Evolutionary conservation across 2,113 vertebrate genomes (phyloP).

Genomic region (Anarhynchus alexandrinus): DNA sequence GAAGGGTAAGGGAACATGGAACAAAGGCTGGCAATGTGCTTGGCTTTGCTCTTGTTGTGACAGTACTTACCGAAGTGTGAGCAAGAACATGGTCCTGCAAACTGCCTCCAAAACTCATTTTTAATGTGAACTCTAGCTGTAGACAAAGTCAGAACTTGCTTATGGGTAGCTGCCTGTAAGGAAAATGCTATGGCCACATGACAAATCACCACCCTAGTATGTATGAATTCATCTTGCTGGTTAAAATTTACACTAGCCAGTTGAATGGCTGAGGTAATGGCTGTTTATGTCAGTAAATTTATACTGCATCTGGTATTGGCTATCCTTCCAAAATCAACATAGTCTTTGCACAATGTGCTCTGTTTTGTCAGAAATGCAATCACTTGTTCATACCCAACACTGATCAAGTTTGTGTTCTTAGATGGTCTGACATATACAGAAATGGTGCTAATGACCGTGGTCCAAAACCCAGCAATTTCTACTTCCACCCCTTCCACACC

Average conservation of each 20-base stretch:
- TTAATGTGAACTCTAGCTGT: background rate
- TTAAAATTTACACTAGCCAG: background rate
- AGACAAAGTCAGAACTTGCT: background rate
- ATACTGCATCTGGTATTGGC: background rate
- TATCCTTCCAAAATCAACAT: background rate
- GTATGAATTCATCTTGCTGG: background rate
- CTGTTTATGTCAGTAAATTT: background rate
- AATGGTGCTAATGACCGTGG: background rate
- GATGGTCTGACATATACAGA: background rate
- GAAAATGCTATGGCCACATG: background rate
- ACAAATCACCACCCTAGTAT: background rate
- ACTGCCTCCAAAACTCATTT: background rate
- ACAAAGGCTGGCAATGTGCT: background rate
- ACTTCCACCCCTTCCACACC: background rate
- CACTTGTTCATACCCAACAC: accelerated
- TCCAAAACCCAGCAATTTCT: background rate
- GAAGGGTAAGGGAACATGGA: background rate
- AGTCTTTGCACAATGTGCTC: background rate
- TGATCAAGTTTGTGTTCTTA: background rate
- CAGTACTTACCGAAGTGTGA: background rate
- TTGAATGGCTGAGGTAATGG: background rate
- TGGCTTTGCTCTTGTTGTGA: background rate
- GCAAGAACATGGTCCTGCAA: background rate
- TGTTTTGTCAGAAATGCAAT: background rate
- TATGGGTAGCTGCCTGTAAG: background rate